Evolutionary conservation across 2,113 vertebrate genomes (phyloP), one percentile per base, ranked within the genome.

Genomic region (Notarius lentiginosus): DNA sequence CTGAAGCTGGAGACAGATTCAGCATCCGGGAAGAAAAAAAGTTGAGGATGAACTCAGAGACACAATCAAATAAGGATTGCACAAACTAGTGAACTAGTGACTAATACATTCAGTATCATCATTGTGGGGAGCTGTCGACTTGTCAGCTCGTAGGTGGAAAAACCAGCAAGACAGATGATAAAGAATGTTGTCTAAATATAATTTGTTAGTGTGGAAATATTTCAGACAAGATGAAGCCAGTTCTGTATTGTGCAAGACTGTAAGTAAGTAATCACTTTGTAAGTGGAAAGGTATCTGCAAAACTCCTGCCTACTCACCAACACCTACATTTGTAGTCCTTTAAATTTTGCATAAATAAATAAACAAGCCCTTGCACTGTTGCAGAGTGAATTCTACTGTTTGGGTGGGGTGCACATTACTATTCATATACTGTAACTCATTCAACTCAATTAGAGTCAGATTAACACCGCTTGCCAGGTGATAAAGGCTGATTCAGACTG

Each of bases 11-110:
- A 53, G 41, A 63, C n/a, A 82, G 63, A 80, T 81, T 82, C 63
- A 34, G 20, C 68, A 60, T 41, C 73, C 17, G 24, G 7, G 27
- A 30, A 2, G 41, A n/a, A 49, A 76, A 10, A 10, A 11, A 53
- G 61, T 84, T 56, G 58, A 83, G 55, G 72, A 22, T 30, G 20
- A 65, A 34, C 55, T 20, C 56, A 81, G n/a, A 30, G 30, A 84
- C 60, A 47, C 41, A 77, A 22, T n/a, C 49, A 53, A 53, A n/a
- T 14, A 53, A 22, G 49, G 24, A 76, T 6, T 53, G 18, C 12
- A 24, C 8, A 22, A 27, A 79, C 30, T 56, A 58, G 20, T 24
- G 5, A 3, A 53, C 20, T 53, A 7, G 1, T 51, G 51, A 10
- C 12, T 20, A 22, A 55, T 77, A 24, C 72, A 51, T 51, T 77